These are phyloP conservation scores for Neofelis nebulosa DNA, from an alignment of 2,113 vertebrate species.

Conservation along the genomic window DNA sequence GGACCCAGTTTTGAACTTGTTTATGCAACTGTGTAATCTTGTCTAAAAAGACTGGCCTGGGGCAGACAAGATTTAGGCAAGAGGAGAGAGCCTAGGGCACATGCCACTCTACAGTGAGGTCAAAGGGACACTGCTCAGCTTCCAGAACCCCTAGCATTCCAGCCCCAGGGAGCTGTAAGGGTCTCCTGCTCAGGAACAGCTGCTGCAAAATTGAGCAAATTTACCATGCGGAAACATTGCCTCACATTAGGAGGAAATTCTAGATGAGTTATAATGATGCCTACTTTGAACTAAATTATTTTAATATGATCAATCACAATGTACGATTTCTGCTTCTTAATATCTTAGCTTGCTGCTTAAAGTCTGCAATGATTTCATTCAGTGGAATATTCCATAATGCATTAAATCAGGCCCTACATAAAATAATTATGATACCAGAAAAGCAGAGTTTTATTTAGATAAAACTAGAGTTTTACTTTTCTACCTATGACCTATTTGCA, in stretches of 20 bases:
- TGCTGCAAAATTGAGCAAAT: conserved; percentile 38
- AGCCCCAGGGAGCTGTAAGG: background rate
- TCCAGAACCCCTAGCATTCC: background rate
- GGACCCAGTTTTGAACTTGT: conserved; percentile 53
- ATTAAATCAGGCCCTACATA: conserved; percentile 27
- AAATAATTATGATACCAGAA: conserved; percentile 39
- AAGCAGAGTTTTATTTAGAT: background rate
- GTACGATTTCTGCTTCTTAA: conserved; percentile 39
- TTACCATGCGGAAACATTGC: conserved; percentile 41
- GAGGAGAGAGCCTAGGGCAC: background rate
- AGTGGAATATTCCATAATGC: conserved; percentile 42
- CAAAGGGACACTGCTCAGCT: background rate
- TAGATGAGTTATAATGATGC: conserved; percentile 57
- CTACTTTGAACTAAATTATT: conserved; percentile 69
- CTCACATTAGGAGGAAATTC: conserved; percentile 52
- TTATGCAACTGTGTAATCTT: background rate
- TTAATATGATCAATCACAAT: conserved; percentile 63
- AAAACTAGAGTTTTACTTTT: background rate
- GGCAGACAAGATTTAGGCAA: background rate
- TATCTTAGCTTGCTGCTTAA: background rate
- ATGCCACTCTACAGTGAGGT: background rate
- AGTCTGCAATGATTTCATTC: background rate
- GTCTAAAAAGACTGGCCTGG: background rate
- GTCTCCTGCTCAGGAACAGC: background rate
- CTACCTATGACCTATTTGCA: conserved; percentile 49